phyloP scores from a whole-genome alignment of 1,140 invertebrate species.

The Tetraneura akinire region DNA sequence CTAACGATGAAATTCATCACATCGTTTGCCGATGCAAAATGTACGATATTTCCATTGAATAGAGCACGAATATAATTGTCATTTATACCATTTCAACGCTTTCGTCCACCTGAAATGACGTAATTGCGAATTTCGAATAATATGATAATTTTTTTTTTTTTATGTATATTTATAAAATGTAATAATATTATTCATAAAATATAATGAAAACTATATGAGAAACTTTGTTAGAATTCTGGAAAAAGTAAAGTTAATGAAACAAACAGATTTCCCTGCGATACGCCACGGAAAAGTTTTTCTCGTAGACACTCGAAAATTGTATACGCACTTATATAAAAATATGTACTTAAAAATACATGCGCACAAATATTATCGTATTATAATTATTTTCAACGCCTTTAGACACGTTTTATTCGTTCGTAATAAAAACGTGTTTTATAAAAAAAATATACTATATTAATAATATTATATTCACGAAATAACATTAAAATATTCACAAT shows the following conservation, averaged over 20 bases:
- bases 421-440: too few species aligned
- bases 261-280: neutral
- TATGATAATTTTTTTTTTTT: neutral
- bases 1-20: neutral
- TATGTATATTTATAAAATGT: neutral
- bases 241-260: neutral
- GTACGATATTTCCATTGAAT: neutral
- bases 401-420: too few species aligned
- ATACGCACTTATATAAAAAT: too few species aligned
- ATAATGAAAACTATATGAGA: constrained; percentile 17
- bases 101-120: too few species aligned
- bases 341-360: too few species aligned
- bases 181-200: constrained; percentile 40
- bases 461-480: too few species aligned
- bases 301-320: neutral
- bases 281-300: constrained; percentile 3
- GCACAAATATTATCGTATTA: too few species aligned
- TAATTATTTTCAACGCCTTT: too few species aligned
- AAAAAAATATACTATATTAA: too few species aligned
- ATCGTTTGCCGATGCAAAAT: neutral
- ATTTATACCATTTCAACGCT: too few species aligned
- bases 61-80: neutral
- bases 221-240: neutral
- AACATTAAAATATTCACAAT: too few species aligned
- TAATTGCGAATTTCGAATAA: neutral